Evolutionary conservation across 2,797 vertebrate genomes (phyloP).

Genomic region (Darevskia mixta): DNA sequence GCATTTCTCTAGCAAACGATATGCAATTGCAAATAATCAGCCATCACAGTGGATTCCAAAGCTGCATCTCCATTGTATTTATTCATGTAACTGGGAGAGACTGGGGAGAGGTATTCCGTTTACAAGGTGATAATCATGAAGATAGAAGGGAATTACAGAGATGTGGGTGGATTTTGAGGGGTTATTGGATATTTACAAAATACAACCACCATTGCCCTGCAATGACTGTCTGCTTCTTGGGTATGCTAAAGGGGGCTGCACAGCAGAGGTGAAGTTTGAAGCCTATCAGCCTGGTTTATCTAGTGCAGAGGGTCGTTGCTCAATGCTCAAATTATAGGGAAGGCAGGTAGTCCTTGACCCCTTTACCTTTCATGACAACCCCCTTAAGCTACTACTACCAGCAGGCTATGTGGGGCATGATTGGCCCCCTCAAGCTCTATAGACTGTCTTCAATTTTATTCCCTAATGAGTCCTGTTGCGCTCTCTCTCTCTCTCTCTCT

Average conservation of each 20-base stretch:
- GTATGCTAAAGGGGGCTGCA: background rate
- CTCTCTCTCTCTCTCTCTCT: background rate
- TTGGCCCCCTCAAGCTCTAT: background rate
- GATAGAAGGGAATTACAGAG: background rate
- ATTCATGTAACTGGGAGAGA: slow-evolving; percentile 30
- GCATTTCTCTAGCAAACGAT: no score
- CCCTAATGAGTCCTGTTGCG: background rate
- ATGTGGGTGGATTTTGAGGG: background rate
- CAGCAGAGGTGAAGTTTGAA: background rate
- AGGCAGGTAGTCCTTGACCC: background rate
- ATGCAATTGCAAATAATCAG: background rate
- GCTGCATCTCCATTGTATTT: slow-evolving; percentile 46
- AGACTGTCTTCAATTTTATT: background rate
- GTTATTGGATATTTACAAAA: slow-evolving; percentile 67
- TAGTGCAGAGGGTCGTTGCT: background rate
- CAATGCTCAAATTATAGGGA: background rate
- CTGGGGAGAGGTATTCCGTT: background rate
- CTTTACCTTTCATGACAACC: background rate
- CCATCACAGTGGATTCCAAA: background rate
- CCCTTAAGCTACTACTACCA: background rate
- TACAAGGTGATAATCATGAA: background rate
- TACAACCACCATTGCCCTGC: slow-evolving; percentile 25
- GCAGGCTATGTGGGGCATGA: background rate
- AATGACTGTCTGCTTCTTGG: background rate
- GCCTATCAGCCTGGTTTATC: background rate